Conservation (phyloP, 2,113 vertebrate species). For the Platysternon megacephalum region DNA sequence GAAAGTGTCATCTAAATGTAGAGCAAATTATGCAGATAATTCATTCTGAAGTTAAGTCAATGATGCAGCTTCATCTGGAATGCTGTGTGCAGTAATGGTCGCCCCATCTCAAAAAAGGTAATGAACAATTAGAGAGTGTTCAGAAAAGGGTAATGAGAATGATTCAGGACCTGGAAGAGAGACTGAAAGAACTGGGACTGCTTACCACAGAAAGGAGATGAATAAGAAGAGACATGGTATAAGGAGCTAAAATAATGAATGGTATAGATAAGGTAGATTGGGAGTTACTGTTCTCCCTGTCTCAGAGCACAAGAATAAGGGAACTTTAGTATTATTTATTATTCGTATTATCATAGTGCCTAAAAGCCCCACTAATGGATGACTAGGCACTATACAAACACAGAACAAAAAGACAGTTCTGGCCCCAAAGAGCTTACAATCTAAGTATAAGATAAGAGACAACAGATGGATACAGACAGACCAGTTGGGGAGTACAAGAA, state of each 20-base stretch:
- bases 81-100: neutral
- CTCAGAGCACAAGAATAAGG: neutral
- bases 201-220: neutral
- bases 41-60: rapidly evolving
- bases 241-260: neutral
- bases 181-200: neutral
- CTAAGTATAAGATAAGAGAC: neutral
- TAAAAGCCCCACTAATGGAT: neutral
- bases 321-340: neutral
- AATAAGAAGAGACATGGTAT: neutral
- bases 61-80: neutral
- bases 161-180: neutral
- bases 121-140: neutral
- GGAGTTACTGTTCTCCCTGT: neutral
- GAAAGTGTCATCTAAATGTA: neutral
- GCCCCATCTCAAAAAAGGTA: neutral
- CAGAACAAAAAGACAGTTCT: neutral
- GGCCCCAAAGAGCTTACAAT: too few species aligned
- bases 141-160: neutral
- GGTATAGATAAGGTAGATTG: neutral
- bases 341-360: neutral
- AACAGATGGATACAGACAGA: neutral
- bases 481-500: neutral
- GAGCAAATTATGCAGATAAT: neutral
- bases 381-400: neutral